phyloP scores from a whole-genome alignment of 1,140 invertebrate species.

The silkworm (Bombyx mori) region DNA sequence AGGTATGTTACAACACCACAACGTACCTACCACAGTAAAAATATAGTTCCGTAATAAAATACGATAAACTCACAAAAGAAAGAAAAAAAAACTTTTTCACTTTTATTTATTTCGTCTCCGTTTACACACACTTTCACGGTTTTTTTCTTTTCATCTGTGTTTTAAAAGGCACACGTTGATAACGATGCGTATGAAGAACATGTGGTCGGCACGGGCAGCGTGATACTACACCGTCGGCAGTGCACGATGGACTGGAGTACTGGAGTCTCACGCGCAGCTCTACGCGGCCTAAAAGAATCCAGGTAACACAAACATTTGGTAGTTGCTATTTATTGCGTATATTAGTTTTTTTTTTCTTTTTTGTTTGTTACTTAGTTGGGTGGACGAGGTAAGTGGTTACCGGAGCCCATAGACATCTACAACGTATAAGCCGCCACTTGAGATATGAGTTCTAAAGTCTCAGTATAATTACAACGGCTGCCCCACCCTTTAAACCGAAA shows the following conservation, averaged over 20 bases:
- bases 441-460: too few relatives aligned
- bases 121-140: constrained; percentile 1
- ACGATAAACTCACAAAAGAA: not conserved
- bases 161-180: not conserved
- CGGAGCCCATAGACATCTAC: too few relatives aligned
- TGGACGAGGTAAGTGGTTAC: too few relatives aligned
- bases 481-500: too few relatives aligned
- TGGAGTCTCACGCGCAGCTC: constrained; percentile 56
- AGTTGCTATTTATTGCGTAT: not conserved
- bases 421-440: too few relatives aligned
- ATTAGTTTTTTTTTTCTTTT: too few relatives aligned
- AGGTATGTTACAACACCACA: too few relatives aligned
- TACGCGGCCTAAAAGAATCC: constrained; percentile 22
- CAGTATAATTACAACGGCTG: too few relatives aligned
- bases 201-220: constrained; percentile 15
- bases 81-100: not conserved
- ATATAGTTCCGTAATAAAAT: too few relatives aligned
- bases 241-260: constrained; percentile 56
- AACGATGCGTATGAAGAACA: not conserved
- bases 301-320: constrained; percentile 41
- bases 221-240: constrained; percentile 26
- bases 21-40: too few relatives aligned
- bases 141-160: constrained; percentile 1
- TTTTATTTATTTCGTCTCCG: not conserved
- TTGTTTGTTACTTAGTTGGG: too few relatives aligned